A percentile compares a stretch with the other conserved stretches of the same genome.
These are phyloP conservation scores for Seira sanloemensis DNA, from an alignment of 2,888 invertebrate species.

Conservation along the genomic window DNA sequence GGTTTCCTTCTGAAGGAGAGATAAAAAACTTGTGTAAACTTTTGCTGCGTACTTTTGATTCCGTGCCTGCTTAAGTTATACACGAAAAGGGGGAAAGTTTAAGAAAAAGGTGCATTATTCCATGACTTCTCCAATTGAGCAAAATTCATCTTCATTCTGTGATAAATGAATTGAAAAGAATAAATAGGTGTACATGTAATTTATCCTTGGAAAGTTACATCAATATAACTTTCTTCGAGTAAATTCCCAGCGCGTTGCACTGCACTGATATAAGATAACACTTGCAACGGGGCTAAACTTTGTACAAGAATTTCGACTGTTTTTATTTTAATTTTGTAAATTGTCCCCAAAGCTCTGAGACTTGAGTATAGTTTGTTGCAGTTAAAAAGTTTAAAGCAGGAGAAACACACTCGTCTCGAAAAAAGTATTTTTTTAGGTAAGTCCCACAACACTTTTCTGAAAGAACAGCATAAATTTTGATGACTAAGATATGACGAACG, in stretches of 20 bases:
- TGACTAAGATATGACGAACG: not conserved
- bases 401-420: too few species aligned
- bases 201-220: too few species aligned
- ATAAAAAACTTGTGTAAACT: too few species aligned
- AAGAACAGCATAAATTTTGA: not conserved
- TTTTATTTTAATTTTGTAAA: not conserved
- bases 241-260: too few species aligned
- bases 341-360: not conserved
- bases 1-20: too few species aligned
- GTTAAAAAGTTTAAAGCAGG: too few species aligned
- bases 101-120: not conserved
- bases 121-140: not conserved
- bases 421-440: too few species aligned
- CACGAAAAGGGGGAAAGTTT: not conserved
- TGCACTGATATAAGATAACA: not conserved
- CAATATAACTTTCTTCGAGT: too few species aligned
- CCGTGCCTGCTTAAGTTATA: not conserved
- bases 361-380: too few species aligned
- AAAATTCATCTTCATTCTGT: slow-evolving; percentile 26
- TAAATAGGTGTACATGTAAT: not conserved
- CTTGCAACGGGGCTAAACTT: not conserved
- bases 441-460: too few species aligned
- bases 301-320: not conserved
- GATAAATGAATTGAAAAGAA: slow-evolving; percentile 53
- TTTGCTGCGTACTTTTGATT: too few species aligned